Base-by-base conservation (phyloP, 2,113 vertebrate species). In the Pampusana beccarii region DNA sequence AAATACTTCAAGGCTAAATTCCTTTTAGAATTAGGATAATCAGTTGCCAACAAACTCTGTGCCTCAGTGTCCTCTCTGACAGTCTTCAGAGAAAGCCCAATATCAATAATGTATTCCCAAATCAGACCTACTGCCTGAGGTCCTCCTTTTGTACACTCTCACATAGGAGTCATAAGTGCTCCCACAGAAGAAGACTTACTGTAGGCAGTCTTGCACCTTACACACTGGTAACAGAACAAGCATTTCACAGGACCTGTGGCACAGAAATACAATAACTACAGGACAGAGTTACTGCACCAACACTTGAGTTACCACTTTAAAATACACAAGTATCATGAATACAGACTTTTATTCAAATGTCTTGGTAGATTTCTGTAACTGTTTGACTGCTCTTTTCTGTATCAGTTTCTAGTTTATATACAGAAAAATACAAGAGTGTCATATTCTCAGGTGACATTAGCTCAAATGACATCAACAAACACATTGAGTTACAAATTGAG, bases 241-340 rank as follows among this genome's bases (percentile, higher is more conserved):
- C 0, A 0, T 61, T 86, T 48, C 58, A 69, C 33, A 91, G 53
- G 33, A 58, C 18, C 10, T 2, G 1, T 53, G 46, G 53, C 81
- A 92, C 28, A 57, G 40, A 80, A 65, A 60, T 16, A 25, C 9
- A 69, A 54, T 18, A 25, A 51, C 10, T 50, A 62, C 33, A 38
- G 12, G 3, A 67, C 0, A 79, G 11, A 74, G 6, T 58, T 90
- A 81, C 20, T 84, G 36, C 31, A 73, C 8, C 54, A 80, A 42
- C 48, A 66, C 17, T 71, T 60, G 65, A 64, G 36, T 29, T 81
- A 78, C 7, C 7, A n/a, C 15, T 58, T 66, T 29, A 25, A 31
- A 77, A 84, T 53, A 36, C 33, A 73, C 46, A 73, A 46, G 38
- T 20, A 58, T 17, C 28, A 16, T 4, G 8, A 88, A 29, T 19